These are phyloP conservation scores for Lathamus discolor DNA, from an alignment of 2,113 vertebrate genomes.

Conservation along the genomic window DNA sequence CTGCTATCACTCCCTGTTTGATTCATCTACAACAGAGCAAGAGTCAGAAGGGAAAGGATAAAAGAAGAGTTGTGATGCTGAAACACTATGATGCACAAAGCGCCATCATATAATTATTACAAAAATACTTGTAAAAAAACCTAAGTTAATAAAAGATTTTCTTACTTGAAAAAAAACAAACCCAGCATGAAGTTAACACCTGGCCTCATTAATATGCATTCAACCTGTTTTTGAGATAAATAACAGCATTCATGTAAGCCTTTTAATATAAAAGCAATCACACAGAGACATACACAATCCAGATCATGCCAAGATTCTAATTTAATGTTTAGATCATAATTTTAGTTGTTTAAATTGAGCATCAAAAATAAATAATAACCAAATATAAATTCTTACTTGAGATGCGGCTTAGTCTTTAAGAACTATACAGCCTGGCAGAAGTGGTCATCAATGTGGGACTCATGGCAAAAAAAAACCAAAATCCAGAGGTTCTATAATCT, in stretches of 20 bases:
- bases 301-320: slow-evolving; percentile 75
- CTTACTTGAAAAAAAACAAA: slow-evolving; percentile 48
- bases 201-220: slow-evolving; percentile 80
- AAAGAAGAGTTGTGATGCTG: not conserved
- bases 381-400: slow-evolving; percentile 44
- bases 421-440: not conserved
- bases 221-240: slow-evolving; percentile 78
- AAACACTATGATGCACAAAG: not conserved
- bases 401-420: slow-evolving; percentile 25
- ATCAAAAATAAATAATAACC: slow-evolving; percentile 43
- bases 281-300: slow-evolving; percentile 63
- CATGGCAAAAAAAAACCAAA: not conserved
- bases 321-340: slow-evolving; percentile 75
- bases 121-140: slow-evolving; percentile 70
- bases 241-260: slow-evolving; percentile 76
- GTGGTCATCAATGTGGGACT: not conserved
- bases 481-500: not conserved
- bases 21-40: not conserved
- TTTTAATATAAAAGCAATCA: slow-evolving; percentile 79
- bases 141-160: slow-evolving; percentile 69
- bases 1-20: not conserved
- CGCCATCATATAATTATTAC: slow-evolving; percentile 56
- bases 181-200: slow-evolving; percentile 75
- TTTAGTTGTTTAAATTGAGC: slow-evolving; percentile 55
- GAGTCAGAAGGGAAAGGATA: not conserved